Percentiles rank a stretch among this genome's conserved stretches.
Conservation (phyloP, 1,140 invertebrate species). For the Drosophila pectinifera region DNA sequence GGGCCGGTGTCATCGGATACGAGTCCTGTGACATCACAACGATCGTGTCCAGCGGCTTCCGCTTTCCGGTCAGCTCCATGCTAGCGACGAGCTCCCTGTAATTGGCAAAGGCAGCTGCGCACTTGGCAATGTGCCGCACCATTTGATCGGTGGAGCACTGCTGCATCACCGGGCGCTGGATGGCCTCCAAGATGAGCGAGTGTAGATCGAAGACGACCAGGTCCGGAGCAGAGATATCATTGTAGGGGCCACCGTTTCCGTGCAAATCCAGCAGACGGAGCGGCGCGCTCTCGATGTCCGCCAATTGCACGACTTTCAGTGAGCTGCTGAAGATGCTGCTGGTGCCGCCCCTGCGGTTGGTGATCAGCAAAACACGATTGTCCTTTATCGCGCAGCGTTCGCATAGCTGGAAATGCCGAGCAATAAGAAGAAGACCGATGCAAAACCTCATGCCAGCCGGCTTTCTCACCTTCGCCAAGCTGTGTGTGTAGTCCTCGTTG, state of each 20-base stretch:
- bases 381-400: conserved; percentile 37
- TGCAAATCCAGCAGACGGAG: conserved; percentile 37
- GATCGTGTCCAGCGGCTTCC: conserved; percentile 42
- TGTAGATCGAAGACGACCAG: conserved; percentile 62
- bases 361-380: conserved; percentile 57
- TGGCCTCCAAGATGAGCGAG: conserved; percentile 46
- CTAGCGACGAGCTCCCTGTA: conserved; percentile 49
- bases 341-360: conserved; percentile 20
- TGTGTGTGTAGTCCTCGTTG: conserved; percentile 51
- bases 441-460: neutral
- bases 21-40: conserved; percentile 62
- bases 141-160: conserved; percentile 50
- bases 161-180: conserved; percentile 54
- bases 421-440: neutral
- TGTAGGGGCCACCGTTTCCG: neutral
- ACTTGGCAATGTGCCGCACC: conserved; percentile 65
- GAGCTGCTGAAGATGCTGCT: conserved; percentile 6
- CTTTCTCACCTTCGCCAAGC: conserved; percentile 42
- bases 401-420: conserved; percentile 39
- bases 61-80: neutral
- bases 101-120: conserved; percentile 64
- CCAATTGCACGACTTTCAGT: neutral
- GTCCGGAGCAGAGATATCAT: conserved; percentile 2
- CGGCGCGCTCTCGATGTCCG: conserved; percentile 55
- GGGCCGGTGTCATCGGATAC: conserved; percentile 57